Evolutionary conservation across 2,797 vertebrate genomes (phyloP), one percentile per base, ranked within the genome.

Genomic region (Molossus molossus): DNA sequence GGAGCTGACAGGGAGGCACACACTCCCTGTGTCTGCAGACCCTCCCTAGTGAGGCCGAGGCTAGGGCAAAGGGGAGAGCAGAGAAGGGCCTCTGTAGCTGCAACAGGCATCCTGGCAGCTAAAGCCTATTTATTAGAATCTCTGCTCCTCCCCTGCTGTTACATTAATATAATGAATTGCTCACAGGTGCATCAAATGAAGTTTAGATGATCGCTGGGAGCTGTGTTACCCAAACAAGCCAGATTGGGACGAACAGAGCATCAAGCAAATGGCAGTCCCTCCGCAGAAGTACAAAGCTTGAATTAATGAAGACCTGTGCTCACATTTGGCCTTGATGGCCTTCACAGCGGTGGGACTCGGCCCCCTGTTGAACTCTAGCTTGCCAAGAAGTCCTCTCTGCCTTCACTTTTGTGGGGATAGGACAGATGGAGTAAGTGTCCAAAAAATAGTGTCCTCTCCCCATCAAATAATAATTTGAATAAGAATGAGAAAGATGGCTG

Each of bases 161-260:
- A 98, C 98, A 99, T 98, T 99, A 99, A 98, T 99, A 98, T 99
- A 99, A 99, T 99, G 98, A 99, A 99, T 99, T 99, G 99, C 99
- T 99, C 98, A 98, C 99, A 99, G 99, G 99, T 99, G 99, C 98
- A 98, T 98, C 98, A 98, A 98, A 99, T 98, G 99, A 99, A 98
- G 97, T 98, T 99, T 98, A 98, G 98, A 99, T 98, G 98, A 99
- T 99, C 96, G 72, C 97, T 98, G 98, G 98, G 98, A 98, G 98
- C 97, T 95, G 96, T 98, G 98, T 98, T 98, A 98, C 98, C 98
- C 98, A 98, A 98, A 98, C 98, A 98, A 98, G 98, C 98, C 98
- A 98, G 99, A 98, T 98, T 98, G 98, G 98, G 98, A 98, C 98
- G 98, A 99, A 97, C 99, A 99, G 98, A 99, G 98, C 98, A 98